Base-by-base conservation (phyloP, 1,140 invertebrate genomes). In the Neodiprion virginianus region DNA sequence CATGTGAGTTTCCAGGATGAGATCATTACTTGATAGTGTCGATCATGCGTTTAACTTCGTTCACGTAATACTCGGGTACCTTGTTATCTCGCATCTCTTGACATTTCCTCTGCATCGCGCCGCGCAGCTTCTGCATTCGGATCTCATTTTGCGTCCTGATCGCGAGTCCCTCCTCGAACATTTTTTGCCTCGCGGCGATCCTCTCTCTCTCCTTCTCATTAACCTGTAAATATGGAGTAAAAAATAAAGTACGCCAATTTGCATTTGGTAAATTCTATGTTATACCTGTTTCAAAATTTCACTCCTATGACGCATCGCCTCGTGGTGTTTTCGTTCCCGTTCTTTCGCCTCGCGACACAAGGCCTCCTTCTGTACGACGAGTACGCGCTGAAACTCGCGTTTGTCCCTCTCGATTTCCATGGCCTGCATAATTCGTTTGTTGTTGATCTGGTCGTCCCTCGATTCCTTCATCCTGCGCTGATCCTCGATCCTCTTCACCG, bases 141-240 rank as follows among this genome's bases (percentile, higher is more conserved):
- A 89, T 86, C 21, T 92, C 90, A 21, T 88, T 86, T 79, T 93
- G 90, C 69, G 91, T 86, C 65, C 90, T 85, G 23, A 92, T 85
- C 0, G 91, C 91, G 8, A 91, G 79, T 7, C 92, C 93, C 83
- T 94, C 93, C 76, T 93, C 90, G 79, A 91, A 92, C 66, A 90
- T 89, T 78, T 89, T 90, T 79, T 92, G 90, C 9, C 92, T 88
- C 0, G 88, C 76, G 14, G 91, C 88, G 8, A 92, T 92, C 83
- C 89, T 89, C 76, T 92, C 89, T 28, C 88, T 87, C 82, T 94
- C 93, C 78, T 93, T 94, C 72, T 93, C 90, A 80, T 93, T 92
- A 23, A 94, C 93, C 85, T 94, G 89, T 76, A 89, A 21, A 21
- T 21, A 21, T 90, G 79, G 92, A 87, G 4, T 90, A 88, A 48